Conservation (phyloP, 2,888 invertebrate genomes). For the Trimorus sp. region DNA sequence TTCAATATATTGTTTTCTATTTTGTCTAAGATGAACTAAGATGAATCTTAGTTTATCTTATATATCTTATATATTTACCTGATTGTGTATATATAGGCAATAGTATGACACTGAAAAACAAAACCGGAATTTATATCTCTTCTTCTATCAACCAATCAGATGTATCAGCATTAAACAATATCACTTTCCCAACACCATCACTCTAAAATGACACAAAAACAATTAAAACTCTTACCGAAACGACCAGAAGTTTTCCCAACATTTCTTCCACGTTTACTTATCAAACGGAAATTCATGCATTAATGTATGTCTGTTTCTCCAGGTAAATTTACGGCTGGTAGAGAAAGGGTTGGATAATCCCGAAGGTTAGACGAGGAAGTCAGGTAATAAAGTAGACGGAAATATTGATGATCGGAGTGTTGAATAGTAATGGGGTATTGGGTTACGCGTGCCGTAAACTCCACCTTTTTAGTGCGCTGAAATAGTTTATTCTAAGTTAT, state of each 20-base stretch:
- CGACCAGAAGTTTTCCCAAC: slow-evolving; percentile 14
- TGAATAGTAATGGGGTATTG: slow-evolving; percentile 56
- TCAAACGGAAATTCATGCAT: slow-evolving; percentile 60
- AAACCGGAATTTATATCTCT: too few relatives aligned
- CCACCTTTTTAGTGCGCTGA: slow-evolving; percentile 20
- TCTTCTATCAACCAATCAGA: too few relatives aligned
- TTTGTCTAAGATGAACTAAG: too few relatives aligned
- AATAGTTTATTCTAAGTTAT: slow-evolving; percentile 37
- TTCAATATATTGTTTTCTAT: too few relatives aligned
- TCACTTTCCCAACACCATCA: too few relatives aligned
- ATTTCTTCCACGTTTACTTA: slow-evolving; percentile 34
- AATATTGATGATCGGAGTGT: slow-evolving; percentile 59
- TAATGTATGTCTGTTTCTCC: slow-evolving; percentile 49
- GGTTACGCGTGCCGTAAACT: slow-evolving; percentile 50
- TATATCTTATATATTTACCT: too few relatives aligned
- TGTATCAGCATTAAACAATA: too few relatives aligned
- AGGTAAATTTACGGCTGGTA: slow-evolving; percentile 54
- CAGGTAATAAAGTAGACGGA: slow-evolving; percentile 56
- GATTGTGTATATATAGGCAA: too few relatives aligned
- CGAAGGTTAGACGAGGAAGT: slow-evolving; percentile 52
- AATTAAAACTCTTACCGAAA: not conserved
- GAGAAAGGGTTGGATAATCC: slow-evolving; percentile 53
- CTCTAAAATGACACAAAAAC: not conserved
- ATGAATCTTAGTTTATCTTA: too few relatives aligned
- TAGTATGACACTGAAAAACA: too few relatives aligned